These are phyloP conservation scores for Pontoporia blainvillei DNA, from an alignment of 2,113 vertebrate species.

Conservation along the genomic window DNA sequence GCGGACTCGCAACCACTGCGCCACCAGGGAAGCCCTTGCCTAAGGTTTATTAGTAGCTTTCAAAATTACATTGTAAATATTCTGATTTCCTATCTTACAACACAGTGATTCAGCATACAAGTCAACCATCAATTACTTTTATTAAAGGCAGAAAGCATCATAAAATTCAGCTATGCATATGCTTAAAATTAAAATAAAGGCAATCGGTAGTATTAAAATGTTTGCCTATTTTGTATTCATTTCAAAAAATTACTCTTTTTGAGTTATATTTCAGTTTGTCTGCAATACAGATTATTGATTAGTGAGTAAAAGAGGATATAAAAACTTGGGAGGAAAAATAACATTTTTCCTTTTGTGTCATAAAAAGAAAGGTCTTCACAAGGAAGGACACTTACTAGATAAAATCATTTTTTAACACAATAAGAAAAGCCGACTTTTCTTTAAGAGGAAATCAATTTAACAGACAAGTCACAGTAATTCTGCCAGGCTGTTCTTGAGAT, in stretches of 20 bases:
- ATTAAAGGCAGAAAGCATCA: not conserved
- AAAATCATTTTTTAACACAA: slow-evolving; percentile 43
- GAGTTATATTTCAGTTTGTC: not conserved
- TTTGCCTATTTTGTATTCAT: not conserved
- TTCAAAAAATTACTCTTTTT: not conserved
- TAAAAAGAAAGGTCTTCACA: slow-evolving; percentile 26
- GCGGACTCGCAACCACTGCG: no score
- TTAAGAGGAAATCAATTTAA: slow-evolving; percentile 55
- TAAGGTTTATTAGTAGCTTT: not conserved
- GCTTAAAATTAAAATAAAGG: not conserved
- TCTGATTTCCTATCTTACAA: not conserved
- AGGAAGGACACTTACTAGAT: slow-evolving; percentile 53
- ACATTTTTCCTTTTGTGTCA: not conserved
- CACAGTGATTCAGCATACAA: not conserved
- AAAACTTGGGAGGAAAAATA: not conserved
- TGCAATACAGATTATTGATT: not conserved
- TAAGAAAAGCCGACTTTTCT: slow-evolving; percentile 34
- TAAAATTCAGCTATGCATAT: not conserved
- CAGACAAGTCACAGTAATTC: slow-evolving; percentile 46
- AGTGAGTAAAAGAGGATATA: not conserved
- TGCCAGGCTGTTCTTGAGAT: slow-evolving; percentile 45
- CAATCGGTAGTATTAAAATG: not conserved
- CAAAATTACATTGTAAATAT: not conserved
- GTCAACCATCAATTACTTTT: not conserved
- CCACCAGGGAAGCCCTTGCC: not conserved